Evolutionary conservation across 2,888 invertebrate genomes (phyloP).

Genomic region (Melikaiella ostensackeni): DNA sequence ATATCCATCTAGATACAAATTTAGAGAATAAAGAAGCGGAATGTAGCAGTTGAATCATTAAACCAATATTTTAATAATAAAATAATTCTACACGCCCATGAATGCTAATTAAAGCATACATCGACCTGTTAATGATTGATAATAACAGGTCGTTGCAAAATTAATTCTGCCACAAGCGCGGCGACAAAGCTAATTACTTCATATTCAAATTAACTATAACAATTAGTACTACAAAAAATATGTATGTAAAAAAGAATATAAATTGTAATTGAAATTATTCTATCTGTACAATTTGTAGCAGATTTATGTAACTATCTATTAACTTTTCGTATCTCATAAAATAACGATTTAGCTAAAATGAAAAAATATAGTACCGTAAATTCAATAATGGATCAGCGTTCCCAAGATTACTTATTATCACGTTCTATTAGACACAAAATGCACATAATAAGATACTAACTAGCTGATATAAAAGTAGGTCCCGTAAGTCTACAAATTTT

Average conservation of each 20-base stretch:
- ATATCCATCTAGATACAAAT: neutral
- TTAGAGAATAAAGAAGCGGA: too few relatives aligned
- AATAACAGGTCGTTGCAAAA: conserved; percentile 6
- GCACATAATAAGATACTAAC: neutral
- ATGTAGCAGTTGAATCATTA: neutral
- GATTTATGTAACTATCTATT: too few relatives aligned
- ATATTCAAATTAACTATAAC: neutral
- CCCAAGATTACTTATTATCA: neutral
- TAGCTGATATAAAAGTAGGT: neutral
- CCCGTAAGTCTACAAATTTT: conserved; percentile 12
- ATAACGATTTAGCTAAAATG: neutral
- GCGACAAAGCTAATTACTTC: neutral
- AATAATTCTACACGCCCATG: neutral
- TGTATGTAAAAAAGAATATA: too few relatives aligned
- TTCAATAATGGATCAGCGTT: neutral
- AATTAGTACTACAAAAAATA: neutral
- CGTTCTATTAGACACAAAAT: neutral
- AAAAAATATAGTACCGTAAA: neutral
- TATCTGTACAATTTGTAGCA: neutral
- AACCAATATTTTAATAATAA: conserved; percentile 18
- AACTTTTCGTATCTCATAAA: neutral
- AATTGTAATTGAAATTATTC: too few relatives aligned
- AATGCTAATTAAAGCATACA: conserved; percentile 5
- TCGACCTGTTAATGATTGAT: conserved; percentile 11
- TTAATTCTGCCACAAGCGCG: neutral